A percentile compares a stretch with the other conserved stretches of the same genome.
phyloP scores from a whole-genome alignment of 2,888 invertebrate genomes.

The Cryptocephalus primarius region DNA sequence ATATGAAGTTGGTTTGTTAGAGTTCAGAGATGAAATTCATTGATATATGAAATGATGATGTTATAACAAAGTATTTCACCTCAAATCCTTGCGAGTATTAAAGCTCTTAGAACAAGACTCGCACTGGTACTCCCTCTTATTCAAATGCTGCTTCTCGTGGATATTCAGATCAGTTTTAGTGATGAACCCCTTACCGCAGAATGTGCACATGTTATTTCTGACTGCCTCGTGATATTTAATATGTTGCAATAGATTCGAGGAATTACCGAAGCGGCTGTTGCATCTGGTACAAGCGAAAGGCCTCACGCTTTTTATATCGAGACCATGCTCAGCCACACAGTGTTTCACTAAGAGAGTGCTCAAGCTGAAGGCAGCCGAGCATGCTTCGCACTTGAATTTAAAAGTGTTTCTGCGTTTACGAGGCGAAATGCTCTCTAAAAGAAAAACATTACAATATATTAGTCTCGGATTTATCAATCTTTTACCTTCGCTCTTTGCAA shows the following conservation, averaged over 20 bases:
- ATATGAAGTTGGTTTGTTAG: not conserved
- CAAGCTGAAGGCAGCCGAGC: slow-evolving; percentile 13
- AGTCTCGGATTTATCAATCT: no score
- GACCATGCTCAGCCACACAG: slow-evolving; percentile 18
- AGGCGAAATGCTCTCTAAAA: no score
- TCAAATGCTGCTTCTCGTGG: slow-evolving; percentile 26
- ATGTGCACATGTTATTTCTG: slow-evolving; percentile 23
- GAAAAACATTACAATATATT: no score
- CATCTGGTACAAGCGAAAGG: slow-evolving; percentile 24
- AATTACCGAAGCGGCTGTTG: slow-evolving; percentile 21
- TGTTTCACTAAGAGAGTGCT: slow-evolving; percentile 18
- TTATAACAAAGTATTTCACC: slow-evolving; percentile 6
- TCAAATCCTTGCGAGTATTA: slow-evolving; percentile 25
- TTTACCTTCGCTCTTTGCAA: no score
- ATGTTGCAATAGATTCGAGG: slow-evolving; percentile 23
- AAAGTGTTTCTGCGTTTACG: slow-evolving; percentile 8
- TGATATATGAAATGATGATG: slow-evolving; percentile 1
- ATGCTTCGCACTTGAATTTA: slow-evolving; percentile 17
- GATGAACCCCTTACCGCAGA: slow-evolving; percentile 34
- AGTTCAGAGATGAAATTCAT: not conserved
- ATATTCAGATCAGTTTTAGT: slow-evolving; percentile 23
- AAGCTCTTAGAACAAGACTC: slow-evolving; percentile 22
- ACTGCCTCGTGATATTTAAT: slow-evolving; percentile 24
- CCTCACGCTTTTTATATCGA: slow-evolving; percentile 18
- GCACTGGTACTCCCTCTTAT: slow-evolving; percentile 23